phyloP scores from a whole-genome alignment of 2,113 vertebrate species.

The Hyperopisus bebe region DNA sequence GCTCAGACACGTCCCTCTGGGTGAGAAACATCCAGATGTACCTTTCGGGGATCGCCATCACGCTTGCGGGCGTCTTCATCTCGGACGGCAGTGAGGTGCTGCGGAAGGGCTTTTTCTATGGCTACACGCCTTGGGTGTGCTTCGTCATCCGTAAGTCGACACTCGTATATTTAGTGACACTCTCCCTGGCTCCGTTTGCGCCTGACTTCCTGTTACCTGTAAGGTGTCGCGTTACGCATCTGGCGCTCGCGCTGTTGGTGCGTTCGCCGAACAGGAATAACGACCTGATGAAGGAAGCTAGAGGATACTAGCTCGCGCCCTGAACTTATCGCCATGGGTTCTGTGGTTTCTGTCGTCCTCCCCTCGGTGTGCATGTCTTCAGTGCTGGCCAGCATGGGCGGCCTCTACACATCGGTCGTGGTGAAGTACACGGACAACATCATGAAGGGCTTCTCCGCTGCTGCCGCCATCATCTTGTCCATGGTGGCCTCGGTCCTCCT shows the following conservation, averaged over 20 bases:
- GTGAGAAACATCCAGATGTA: conserved; percentile 99
- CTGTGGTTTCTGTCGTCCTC: not conserved
- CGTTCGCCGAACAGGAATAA: not conserved
- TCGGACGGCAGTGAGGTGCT: conserved; percentile 72
- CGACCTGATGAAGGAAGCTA: too few species aligned
- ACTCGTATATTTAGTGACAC: not conserved
- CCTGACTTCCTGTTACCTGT: not conserved
- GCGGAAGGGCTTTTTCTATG: conserved; percentile 90
- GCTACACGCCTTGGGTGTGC: conserved; percentile 83
- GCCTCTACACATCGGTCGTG: conserved; percentile 89
- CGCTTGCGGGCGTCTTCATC: conserved; percentile 70
- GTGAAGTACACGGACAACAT: conserved; percentile 99
- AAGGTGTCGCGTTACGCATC: not conserved
- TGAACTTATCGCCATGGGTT: not conserved
- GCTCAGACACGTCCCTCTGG: conserved; percentile 95
- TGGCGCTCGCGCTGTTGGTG: not conserved
- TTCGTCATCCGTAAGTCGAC: conserved; percentile 82
- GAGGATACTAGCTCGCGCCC: not conserved
- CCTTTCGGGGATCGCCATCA: conserved; percentile 84
- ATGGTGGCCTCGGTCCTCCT: conserved; percentile 83
- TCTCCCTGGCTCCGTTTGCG: not conserved
- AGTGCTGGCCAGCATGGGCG: conserved; percentile 91
- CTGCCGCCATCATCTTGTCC: conserved; percentile 91
- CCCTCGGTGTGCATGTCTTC: not conserved
- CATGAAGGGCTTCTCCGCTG: conserved; percentile 97